Percentiles rank a stretch among this genome's conserved stretches.
These are phyloP conservation scores for Metopolophium dirhodum DNA, from an alignment of 1,140 invertebrate species.

Conservation along the genomic window DNA sequence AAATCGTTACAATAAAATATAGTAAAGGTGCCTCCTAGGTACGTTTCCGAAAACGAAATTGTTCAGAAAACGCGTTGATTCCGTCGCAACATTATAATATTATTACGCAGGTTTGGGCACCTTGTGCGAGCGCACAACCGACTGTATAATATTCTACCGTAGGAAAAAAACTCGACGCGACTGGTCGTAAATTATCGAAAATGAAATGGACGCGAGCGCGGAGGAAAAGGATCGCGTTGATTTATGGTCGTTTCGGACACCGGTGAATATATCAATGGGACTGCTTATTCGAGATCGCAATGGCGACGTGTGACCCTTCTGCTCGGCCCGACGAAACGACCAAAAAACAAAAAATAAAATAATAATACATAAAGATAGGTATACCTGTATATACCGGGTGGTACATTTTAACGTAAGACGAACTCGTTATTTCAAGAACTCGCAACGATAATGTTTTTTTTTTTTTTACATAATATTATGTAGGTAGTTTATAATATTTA, in stretches of 20 bases:
- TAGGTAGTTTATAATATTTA: too few relatives aligned
- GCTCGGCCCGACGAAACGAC: neutral
- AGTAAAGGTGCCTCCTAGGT: too few relatives aligned
- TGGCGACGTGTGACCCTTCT: neutral
- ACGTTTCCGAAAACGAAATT: neutral
- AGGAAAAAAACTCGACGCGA: neutral
- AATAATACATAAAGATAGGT: neutral
- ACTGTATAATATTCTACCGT: neutral
- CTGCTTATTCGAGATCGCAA: neutral
- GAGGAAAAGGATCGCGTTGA: neutral
- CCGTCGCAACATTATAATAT: neutral
- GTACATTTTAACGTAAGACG: neutral
- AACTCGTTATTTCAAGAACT: neutral
- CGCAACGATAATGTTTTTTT: neutral
- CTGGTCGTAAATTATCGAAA: slow-evolving; percentile 16
- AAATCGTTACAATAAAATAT: neutral
- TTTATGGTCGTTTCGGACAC: neutral
- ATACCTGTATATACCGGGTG: neutral
- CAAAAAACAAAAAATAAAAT: neutral
- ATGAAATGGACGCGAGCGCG: neutral
- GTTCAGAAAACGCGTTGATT: neutral
- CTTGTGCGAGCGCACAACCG: neutral
- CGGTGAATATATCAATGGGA: slow-evolving; percentile 5
- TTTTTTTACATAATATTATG: neutral
- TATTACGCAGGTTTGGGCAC: neutral